Percentiles rank a stretch among this genome's conserved stretches.
phyloP scores from a whole-genome alignment of 37 sponge, comb jelly and placozoan genomes.

The Ephydatia muelleri region DNA sequence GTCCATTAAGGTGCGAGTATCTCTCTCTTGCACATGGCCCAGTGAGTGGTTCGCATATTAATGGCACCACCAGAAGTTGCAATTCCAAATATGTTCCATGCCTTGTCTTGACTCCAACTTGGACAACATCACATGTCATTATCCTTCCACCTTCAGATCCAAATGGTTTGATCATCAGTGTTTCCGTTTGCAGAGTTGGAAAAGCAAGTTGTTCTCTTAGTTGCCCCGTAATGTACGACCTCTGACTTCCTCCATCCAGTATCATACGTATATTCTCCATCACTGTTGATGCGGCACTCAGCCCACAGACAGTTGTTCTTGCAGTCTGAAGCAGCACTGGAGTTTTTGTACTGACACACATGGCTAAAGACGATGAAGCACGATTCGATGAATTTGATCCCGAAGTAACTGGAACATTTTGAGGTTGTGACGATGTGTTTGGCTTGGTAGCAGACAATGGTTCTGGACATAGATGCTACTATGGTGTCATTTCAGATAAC shows the following conservation, averaged over 20 bases:
- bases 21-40: background rate
- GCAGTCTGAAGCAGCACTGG: background rate
- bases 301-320: background rate
- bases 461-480: background rate
- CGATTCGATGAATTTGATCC: background rate
- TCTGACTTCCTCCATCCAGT: constrained; percentile 41
- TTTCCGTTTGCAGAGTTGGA: constrained; percentile 2
- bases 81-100: background rate
- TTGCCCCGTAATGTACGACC: constrained; percentile 23
- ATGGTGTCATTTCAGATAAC: background rate
- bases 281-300: background rate
- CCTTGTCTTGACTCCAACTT: constrained; percentile 5
- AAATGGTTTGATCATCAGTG: constrained; percentile 37
- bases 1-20: constrained; percentile 17
- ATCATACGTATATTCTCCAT: constrained; percentile 3
- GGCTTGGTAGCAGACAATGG: background rate
- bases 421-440: background rate
- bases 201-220: constrained; percentile 15
- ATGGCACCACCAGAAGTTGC: constrained; percentile 24
- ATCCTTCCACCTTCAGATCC: background rate
- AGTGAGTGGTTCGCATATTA: constrained; percentile 38
- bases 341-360: background rate
- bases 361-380: background rate
- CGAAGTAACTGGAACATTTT: background rate
- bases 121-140: constrained; percentile 14